Percentiles rank a stretch among this genome's conserved stretches.
Evolutionary conservation across 1,140 invertebrate species (phyloP).

Genomic region (Heliconius hewitsoni): DNA sequence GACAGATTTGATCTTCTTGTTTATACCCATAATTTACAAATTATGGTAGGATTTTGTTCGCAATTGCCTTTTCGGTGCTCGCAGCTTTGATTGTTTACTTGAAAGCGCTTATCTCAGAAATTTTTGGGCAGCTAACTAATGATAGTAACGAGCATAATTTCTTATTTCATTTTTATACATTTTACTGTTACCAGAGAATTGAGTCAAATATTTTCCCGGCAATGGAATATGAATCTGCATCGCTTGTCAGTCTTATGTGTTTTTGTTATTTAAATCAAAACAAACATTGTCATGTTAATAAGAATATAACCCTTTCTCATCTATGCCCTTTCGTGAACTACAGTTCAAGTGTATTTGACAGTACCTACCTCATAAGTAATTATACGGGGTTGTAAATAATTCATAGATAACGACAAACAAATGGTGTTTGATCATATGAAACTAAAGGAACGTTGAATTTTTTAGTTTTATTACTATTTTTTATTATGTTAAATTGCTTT

Average conservation of each 20-base stretch:
- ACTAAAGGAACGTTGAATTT: not conserved
- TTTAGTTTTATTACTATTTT: not conserved
- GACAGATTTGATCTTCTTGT: not conserved
- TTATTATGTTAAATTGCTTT: not conserved
- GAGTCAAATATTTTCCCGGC: too few species aligned
- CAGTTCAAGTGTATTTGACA: not conserved
- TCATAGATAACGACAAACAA: not conserved
- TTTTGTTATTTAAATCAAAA: constrained; percentile 3
- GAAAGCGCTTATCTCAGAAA: too few species aligned
- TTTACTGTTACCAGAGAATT: too few species aligned
- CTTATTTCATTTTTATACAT: too few species aligned
- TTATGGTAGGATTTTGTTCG: not conserved
- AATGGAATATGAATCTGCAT: not conserved
- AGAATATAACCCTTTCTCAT: constrained; percentile 4
- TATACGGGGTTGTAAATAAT: constrained; percentile 10
- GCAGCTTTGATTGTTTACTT: too few species aligned
- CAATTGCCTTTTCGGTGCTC: not conserved
- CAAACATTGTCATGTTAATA: constrained; percentile 12
- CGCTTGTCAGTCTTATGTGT: not conserved
- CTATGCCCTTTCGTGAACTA: not conserved
- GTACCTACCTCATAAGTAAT: not conserved
- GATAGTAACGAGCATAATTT: too few species aligned
- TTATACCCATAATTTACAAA: not conserved
- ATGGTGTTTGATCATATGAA: not conserved
- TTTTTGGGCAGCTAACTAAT: too few species aligned